Base-by-base conservation (phyloP, 2,888 invertebrate genomes). In the Leptura quadrifasciata region DNA sequence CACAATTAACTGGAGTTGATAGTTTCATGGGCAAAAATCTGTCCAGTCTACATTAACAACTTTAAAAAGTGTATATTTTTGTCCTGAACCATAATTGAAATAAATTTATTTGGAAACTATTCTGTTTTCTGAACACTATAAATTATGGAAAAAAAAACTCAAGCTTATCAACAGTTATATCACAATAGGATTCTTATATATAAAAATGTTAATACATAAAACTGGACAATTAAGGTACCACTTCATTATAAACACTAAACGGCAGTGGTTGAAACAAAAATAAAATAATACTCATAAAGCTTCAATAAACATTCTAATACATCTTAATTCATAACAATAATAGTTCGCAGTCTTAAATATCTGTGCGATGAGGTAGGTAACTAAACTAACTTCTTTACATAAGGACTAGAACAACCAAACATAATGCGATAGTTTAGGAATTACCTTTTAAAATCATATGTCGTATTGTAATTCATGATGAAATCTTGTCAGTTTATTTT, bases 251-350 rank as follows among this genome's bases (percentile, higher is more conserved):
- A 47, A 15, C 47, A 47, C n/a, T 47, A 47, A 47, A 47, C 15
- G 47, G 47, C n/a, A n/a, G 47, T 47, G 47, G 47, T 47, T 47
- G n/a, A 47, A 47, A 17, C 15, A 47, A 15, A 47, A 47, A 47
- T 4, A n/a, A 47, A 47, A 47, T 47, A 47, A 47, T 47, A 47
- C 47, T n/a, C 15, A n/a, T 15, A 47, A 47, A 15, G 15, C 5
- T 6, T n/a, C 12, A 31, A 61, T 24, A 27, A 61, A 61, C 61
- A 27, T 27, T 24, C 20, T 31, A 21, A 5, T 61, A 17, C 12
- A 61, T 61, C 27, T 61, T 61, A 24, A 47, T 47, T n/a, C n/a
- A 47, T 47, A 47, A 47, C 47, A 47, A 47, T 47, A 39, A 39
- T 15, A 39, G 39, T 39, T 12, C 39, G 47, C 47, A 47, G 47